Base-by-base conservation (phyloP, 2,113 vertebrate species). In the Pomatostomus ruficeps region DNA sequence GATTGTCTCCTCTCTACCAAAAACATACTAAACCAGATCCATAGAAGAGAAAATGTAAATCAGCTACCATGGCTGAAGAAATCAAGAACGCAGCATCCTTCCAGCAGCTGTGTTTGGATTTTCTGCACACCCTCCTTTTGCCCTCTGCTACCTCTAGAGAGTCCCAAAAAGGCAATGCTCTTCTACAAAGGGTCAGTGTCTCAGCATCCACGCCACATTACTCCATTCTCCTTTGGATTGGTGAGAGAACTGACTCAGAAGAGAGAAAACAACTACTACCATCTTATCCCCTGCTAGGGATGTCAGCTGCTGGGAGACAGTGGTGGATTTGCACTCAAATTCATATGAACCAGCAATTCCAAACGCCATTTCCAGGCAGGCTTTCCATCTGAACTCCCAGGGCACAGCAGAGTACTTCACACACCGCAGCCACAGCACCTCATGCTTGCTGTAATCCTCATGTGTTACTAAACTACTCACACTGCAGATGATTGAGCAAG, bases 401-500 rank as follows among this genome's bases (percentile, higher is more conserved):
- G 57, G 73, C 65, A 71, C 35, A 7, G 35, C 31, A 40, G 48
- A 7, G 20, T 22, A 43, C 61, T 74, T 83, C 45, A 35, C 45
- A 54, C 35, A 15, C 65, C 2, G 2, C 38, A 65, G 62, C 35
- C 74, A 26, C 12, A 68, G 36, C 82, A 62, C 67, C 75, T 91
- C 89, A 58, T 4, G 59, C 82, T 85, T 43, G 42, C 79, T 80
- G 75, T 70, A 85, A 76, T 74, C 46, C 95, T 88, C 63, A n/a
- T 54, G 72, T 73, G 63, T 77, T 92, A 76, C 85, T 93, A 76
- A 93, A 85, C 59, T 58, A 66, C 79, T 95, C 62, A 35, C 78
- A 88, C 85, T 85, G 77, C 82, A 95, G 92, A 93, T 95, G 95
- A 95, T 70, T 85, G 70, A 90, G 88, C 22, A 73, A 95, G 91